phyloP scores from a whole-genome alignment of 1,140 invertebrate species.

The Aphaenogaster floridana region DNA sequence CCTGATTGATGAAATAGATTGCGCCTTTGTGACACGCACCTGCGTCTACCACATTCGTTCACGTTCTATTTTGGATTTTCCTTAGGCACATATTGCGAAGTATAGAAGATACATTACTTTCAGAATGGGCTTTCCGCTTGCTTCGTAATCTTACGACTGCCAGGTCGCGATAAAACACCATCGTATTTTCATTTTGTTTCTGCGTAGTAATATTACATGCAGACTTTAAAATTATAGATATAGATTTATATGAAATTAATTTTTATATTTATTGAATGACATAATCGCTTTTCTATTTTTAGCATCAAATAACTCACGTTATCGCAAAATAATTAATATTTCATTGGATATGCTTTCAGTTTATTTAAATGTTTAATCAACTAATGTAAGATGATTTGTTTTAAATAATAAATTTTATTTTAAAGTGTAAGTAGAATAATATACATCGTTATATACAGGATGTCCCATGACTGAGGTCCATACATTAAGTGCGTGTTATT shows the following conservation, averaged over 20 bases:
- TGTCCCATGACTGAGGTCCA: no score
- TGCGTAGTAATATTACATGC: not conserved
- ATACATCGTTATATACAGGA: not conserved
- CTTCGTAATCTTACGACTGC: slow-evolving; percentile 31
- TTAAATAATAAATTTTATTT: slow-evolving; percentile 11
- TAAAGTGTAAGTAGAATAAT: not conserved
- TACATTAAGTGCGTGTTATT: no score
- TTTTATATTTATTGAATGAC: not conserved
- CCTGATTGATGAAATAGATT: slow-evolving; percentile 84
- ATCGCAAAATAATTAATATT: not conserved
- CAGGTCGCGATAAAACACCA: not conserved
- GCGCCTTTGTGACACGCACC: slow-evolving; percentile 80
- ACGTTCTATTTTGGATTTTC: slow-evolving; percentile 65
- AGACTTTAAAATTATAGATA: not conserved
- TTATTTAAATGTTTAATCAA: not conserved
- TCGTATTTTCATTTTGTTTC: slow-evolving; percentile 20
- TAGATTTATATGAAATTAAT: not conserved
- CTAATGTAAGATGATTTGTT: not conserved
- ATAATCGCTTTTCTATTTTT: not conserved
- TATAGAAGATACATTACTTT: slow-evolving; percentile 56
- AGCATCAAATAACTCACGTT: not conserved
- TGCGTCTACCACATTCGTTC: slow-evolving; percentile 72
- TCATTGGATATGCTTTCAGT: not conserved
- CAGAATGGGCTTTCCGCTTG: slow-evolving; percentile 9
- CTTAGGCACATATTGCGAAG: slow-evolving; percentile 58